Percentiles rank a stretch among this genome's conserved stretches.
Conservation (phyloP, 2,797 vertebrate genomes). For the Phyllotis vaccarum region DNA sequence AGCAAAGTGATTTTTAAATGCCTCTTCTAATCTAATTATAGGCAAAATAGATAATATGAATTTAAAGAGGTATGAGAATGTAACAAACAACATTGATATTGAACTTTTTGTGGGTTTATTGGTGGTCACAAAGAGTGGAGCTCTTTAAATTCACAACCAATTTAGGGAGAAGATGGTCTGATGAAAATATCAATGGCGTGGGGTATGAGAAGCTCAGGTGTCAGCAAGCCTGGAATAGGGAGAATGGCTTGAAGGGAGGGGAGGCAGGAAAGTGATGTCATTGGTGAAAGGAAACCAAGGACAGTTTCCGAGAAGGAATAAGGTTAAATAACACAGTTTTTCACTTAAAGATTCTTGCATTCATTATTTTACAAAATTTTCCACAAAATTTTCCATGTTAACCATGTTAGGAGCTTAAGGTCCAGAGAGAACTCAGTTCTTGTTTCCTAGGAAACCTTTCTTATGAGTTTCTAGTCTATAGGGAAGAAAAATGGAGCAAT, state of each 20-base stretch:
- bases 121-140: not conserved
- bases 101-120: slow-evolving; percentile 54
- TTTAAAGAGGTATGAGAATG: slow-evolving; percentile 24
- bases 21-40: slow-evolving; percentile 72
- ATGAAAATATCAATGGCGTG: slow-evolving; percentile 51
- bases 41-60: slow-evolving; percentile 66
- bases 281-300: not conserved
- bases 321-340: not conserved
- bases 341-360: not conserved
- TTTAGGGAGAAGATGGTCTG: not conserved
- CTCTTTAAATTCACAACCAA: slow-evolving; percentile 28
- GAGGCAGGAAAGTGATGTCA: not conserved
- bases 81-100: slow-evolving; percentile 57
- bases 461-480: not conserved
- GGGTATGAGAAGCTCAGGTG: not conserved
- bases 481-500: not conserved
- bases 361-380: slow-evolving; percentile 27
- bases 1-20: slow-evolving; percentile 67
- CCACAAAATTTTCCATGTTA: not conserved
- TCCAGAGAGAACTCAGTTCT: not conserved
- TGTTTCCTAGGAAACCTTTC: not conserved
- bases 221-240: not conserved
- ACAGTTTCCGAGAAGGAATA: not conserved
- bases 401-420: not conserved
- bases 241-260: not conserved